Conservation (phyloP, 2,113 vertebrate species). For the Nansenia antarctica region DNA sequence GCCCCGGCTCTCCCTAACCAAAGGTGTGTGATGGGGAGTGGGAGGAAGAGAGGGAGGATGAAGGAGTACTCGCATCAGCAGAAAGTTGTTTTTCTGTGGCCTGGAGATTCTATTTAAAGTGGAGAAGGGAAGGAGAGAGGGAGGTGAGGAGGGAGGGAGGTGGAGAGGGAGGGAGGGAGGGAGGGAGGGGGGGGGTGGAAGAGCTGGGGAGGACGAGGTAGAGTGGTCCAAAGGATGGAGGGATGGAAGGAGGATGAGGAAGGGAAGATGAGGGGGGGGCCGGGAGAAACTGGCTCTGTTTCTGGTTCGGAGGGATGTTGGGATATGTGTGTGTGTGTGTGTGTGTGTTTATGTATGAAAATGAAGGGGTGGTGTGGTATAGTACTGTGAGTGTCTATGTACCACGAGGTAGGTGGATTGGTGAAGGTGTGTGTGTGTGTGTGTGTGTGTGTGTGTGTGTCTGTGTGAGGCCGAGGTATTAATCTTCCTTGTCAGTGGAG, state of each 20-base stretch:
- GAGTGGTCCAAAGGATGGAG: slow-evolving; percentile 51
- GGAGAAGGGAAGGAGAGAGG: slow-evolving; percentile 30
- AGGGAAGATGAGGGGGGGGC: slow-evolving; percentile 34
- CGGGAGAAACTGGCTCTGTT: slow-evolving; percentile 4
- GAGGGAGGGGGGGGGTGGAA: slow-evolving; percentile 43
- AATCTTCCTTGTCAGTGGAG: slow-evolving; percentile 98
- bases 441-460: slow-evolving; percentile 22
- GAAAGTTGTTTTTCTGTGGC: slow-evolving; percentile 87
- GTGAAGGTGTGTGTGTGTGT: slow-evolving; percentile 17
- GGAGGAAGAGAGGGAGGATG: slow-evolving; percentile 55
- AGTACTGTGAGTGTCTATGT: slow-evolving; percentile 2
- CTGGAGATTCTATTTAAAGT: slow-evolving; percentile 84
- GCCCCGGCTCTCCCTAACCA: slow-evolving; percentile 36
- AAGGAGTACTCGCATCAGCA: slow-evolving; percentile 84
- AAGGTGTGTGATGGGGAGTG: slow-evolving; percentile 56
- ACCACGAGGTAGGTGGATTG: slow-evolving; percentile 35
- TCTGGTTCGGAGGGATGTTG: background rate
- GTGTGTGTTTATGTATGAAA: slow-evolving; percentile 41
- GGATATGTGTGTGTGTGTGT: background rate
- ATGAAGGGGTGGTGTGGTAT: no score
- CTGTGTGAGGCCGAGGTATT: slow-evolving; percentile 83
- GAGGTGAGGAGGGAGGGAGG: slow-evolving; percentile 14
- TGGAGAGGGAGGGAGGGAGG: slow-evolving; percentile 13
- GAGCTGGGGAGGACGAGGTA: background rate
- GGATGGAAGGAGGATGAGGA: slow-evolving; percentile 56